Base-by-base conservation (phyloP, 2,113 vertebrate genomes). In the Phalacrocorax aristotelis region DNA sequence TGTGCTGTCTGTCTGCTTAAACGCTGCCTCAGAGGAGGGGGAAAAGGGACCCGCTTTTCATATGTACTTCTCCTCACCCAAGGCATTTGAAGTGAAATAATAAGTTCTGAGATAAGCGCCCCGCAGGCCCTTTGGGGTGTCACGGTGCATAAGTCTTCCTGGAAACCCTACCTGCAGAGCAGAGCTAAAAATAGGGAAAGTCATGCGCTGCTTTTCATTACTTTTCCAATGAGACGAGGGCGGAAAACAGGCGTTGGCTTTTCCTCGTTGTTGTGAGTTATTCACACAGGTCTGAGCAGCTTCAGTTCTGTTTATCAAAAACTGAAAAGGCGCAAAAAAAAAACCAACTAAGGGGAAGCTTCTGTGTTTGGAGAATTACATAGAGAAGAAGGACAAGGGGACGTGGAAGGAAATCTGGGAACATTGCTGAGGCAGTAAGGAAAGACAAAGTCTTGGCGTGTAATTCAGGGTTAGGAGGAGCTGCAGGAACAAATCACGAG, bases 121-220 rank as follows among this genome's bases (percentile, higher is more conserved):
- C 76, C 6, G 7, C 10, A 64, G 92, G 58, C 46, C 25, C 62
- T 81, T 22, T 32, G 65, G 69, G 87, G 32, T 95, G 86, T 94
- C 91, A 95, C 14, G 29, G 89, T 51, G 51, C 68, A 79, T 86
- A 74, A 89, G 25, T 54, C 40, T 96, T 88, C 58, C 48, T 65
- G 75, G 62, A 72, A 84, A 49, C 65, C 0, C 4, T 49, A 92
- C 88, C 87, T 97, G 77, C 2, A 13, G 62, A 89, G 42, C 38
- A 29, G 57, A 79, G 78, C 89, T 93, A 95, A 94, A 93, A 97
- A 87, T 69, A 90, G 72, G 26, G 30, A 22, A 49, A 57, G 60
- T 17, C 11, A 1, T 20, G 13, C 38, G 65, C 64, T 61, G 74
- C 83, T 77, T 93, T 81, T 42, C 15, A 2, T 88, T 89, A 64